These are phyloP conservation scores for Pomatorhinus ruficollis DNA, from an alignment of 2,113 vertebrate species.

Conservation along the genomic window DNA sequence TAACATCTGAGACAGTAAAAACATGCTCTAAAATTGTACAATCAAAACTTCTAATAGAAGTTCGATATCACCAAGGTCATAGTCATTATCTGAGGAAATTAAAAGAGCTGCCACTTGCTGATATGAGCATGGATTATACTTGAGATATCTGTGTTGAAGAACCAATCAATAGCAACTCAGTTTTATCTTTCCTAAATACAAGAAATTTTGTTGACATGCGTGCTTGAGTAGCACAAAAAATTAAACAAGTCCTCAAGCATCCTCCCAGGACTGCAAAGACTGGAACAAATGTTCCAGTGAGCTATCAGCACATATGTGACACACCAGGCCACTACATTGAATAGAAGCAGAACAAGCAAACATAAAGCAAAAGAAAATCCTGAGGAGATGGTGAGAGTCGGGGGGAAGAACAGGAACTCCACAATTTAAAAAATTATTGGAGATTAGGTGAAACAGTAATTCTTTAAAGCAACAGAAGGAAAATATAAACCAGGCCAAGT, in stretches of 20 bases:
- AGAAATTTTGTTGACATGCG: constrained; percentile 60
- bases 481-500: not conserved
- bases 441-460: constrained; percentile 2
- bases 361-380: constrained; percentile 48
- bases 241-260: constrained; percentile 64
- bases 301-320: constrained; percentile 21
- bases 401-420: not conserved
- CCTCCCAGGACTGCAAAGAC: constrained; percentile 46
- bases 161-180: constrained; percentile 56
- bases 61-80: constrained; percentile 28
- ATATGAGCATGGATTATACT: constrained; percentile 25
- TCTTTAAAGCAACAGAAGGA: not conserved
- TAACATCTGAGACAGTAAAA: not conserved
- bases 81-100: not conserved
- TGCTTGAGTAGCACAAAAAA: constrained; percentile 66
- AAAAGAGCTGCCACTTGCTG: constrained; percentile 17
- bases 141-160: constrained; percentile 38
- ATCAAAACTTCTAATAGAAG: not conserved
- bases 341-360: constrained; percentile 26
- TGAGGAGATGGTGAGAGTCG: not conserved
- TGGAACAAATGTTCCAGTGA: constrained; percentile 32
- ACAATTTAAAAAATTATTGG: constrained; percentile 18
- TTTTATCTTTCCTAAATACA: constrained; percentile 63
- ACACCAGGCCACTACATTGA: constrained; percentile 23
- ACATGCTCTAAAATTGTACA: not conserved